A percentile compares a stretch with the other conserved stretches of the same genome.
phyloP scores from a whole-genome alignment of 2,113 vertebrate genomes.

The Danionella cerebrum region DNA sequence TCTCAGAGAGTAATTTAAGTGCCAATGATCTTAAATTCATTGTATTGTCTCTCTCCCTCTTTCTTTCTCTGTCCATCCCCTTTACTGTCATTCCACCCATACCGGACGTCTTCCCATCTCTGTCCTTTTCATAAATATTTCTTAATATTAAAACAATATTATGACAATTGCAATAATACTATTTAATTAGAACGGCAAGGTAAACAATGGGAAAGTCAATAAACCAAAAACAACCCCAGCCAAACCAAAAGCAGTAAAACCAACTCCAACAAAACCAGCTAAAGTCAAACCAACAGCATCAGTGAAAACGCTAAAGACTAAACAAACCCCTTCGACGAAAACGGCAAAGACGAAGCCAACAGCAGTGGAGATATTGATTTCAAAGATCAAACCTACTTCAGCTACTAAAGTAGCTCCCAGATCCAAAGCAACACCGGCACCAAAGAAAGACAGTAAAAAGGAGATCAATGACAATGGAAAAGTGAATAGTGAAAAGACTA shows the following conservation, averaged over 20 bases:
- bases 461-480: constrained; percentile 41
- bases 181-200: constrained; percentile 52
- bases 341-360: constrained; percentile 37
- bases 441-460: constrained; percentile 36
- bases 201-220: constrained; percentile 41
- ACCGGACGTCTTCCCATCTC: constrained; percentile 36
- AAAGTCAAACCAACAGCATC: constrained; percentile 48
- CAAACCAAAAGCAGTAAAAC: constrained; percentile 39
- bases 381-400: constrained; percentile 56
- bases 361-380: constrained; percentile 39
- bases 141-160: constrained; percentile 26
- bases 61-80: constrained; percentile 65
- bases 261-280: constrained; percentile 42
- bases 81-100: constrained; percentile 59
- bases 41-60: constrained; percentile 67
- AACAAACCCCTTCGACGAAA: constrained; percentile 36
- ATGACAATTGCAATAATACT: constrained; percentile 29
- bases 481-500: constrained; percentile 27
- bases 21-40: constrained; percentile 64
- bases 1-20: constrained; percentile 62
- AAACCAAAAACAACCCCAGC: constrained; percentile 24
- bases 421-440: constrained; percentile 49
- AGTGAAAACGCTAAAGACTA: constrained; percentile 30
- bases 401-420: constrained; percentile 44
- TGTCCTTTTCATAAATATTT: constrained; percentile 7